Percentiles rank a stretch among this genome's conserved stretches.
Conservation (phyloP, 1,140 invertebrate species). For the Bacillus rossius region DNA sequence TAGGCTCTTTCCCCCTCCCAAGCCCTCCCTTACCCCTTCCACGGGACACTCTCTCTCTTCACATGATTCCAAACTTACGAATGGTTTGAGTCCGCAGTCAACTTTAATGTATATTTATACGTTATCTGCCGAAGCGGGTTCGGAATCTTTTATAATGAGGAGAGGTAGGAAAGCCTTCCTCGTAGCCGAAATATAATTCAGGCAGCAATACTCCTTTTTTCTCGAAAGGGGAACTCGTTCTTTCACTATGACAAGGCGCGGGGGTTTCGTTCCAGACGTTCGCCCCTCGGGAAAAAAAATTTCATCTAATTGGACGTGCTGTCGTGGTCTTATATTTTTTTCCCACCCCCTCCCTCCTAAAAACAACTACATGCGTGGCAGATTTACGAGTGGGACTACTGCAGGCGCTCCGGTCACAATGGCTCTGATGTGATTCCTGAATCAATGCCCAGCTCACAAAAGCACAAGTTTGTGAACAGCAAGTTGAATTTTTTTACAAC, state of each 20-base stretch:
- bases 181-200: constrained; percentile 9
- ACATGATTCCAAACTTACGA: background rate
- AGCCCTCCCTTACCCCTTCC: too few relatives aligned
- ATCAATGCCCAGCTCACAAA: too few relatives aligned
- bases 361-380: background rate
- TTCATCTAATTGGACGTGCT: constrained; percentile 11
- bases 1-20: too few relatives aligned
- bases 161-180: background rate
- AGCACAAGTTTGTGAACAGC: too few relatives aligned
- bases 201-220: background rate
- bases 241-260: constrained; percentile 1
- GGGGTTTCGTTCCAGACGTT: constrained; percentile 1
- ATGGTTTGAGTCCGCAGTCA: constrained; percentile 3
- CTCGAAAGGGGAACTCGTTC: constrained; percentile 12
- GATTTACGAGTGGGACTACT: constrained; percentile 6
- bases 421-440: too few relatives aligned
- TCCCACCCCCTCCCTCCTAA: too few relatives aligned
- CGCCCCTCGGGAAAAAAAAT: background rate
- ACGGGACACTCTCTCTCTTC: too few relatives aligned
- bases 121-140: too few relatives aligned
- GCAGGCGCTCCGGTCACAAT: too few relatives aligned
- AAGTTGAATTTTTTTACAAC: too few relatives aligned
- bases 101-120: constrained; percentile 5
- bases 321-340: too few relatives aligned
- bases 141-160: constrained; percentile 8